phyloP scores from a whole-genome alignment of 2,113 vertebrate genomes.

The Marmota flaviventris region DNA sequence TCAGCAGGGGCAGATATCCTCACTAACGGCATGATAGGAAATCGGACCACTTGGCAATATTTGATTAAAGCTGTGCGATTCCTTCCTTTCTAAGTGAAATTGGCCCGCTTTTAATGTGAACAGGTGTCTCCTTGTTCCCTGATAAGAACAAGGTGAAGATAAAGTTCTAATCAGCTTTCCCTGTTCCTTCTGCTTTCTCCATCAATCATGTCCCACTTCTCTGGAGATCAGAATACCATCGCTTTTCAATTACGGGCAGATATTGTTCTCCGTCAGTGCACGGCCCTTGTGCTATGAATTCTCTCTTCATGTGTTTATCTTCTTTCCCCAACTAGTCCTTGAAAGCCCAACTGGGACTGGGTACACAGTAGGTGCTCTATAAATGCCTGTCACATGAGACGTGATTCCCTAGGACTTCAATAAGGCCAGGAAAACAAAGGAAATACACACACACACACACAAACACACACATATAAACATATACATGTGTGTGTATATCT shows the following conservation, averaged over 20 bases:
- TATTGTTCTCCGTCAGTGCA: background rate
- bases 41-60: conserved; percentile 8
- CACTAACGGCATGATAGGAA: background rate
- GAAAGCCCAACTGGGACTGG: background rate
- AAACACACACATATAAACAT: too few species aligned
- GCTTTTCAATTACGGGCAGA: conserved; percentile 45
- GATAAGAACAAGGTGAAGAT: conserved; percentile 80
- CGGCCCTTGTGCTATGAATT: background rate
- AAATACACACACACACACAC: background rate
- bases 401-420: background rate
- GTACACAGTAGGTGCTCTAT: background rate
- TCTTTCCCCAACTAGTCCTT: background rate
- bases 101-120: conserved; percentile 65
- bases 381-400: background rate
- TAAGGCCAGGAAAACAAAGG: background rate
- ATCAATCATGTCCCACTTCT: conserved; percentile 50
- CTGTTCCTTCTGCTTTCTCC: background rate
- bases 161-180: conserved; percentile 72
- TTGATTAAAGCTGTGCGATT: conserved; percentile 58
- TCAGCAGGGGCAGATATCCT: background rate
- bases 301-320: conserved; percentile 14
- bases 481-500: too few species aligned
- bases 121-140: conserved; percentile 66
- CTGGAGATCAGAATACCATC: conserved; percentile 9
- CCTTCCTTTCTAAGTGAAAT: conserved; percentile 33